These are phyloP conservation scores for Coendou prehensilis DNA, from an alignment of 2,797 vertebrate genomes.

Conservation along the genomic window DNA sequence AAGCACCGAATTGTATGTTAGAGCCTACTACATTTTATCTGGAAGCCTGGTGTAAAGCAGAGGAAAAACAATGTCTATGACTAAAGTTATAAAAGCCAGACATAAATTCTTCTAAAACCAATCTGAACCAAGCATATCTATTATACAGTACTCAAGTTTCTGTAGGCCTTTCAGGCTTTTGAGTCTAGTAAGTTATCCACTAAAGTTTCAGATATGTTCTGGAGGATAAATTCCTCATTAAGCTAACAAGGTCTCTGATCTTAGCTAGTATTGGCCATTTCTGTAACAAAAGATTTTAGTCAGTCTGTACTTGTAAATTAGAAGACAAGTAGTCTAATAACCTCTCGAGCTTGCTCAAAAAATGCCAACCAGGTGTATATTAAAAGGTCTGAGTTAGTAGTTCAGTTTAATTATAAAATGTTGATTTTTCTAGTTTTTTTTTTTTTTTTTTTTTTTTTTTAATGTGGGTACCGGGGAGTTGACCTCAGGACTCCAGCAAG, in stretches of 20 bases:
- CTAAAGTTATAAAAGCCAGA: not conserved
- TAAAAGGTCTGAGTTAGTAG: not conserved
- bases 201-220: not conserved
- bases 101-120: not conserved
- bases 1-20: constrained; percentile 63
- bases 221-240: not conserved
- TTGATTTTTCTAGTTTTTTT: not conserved
- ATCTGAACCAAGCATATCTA: not conserved
- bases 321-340: not conserved
- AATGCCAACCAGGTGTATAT: not conserved
- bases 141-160: not conserved
- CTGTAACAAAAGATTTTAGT: not conserved
- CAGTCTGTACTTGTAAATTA: not conserved
- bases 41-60: not conserved
- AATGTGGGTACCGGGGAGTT: no score
- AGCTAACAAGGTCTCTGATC: not conserved
- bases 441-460: no score
- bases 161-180: not conserved
- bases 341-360: not conserved
- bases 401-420: not conserved
- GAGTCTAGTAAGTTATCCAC: not conserved
- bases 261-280: not conserved
- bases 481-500: no score
- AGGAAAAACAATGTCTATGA: constrained; percentile 1
- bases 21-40: constrained; percentile 25